Base-by-base conservation (phyloP, 2,797 vertebrate genomes). In the Falco columbarius region DNA sequence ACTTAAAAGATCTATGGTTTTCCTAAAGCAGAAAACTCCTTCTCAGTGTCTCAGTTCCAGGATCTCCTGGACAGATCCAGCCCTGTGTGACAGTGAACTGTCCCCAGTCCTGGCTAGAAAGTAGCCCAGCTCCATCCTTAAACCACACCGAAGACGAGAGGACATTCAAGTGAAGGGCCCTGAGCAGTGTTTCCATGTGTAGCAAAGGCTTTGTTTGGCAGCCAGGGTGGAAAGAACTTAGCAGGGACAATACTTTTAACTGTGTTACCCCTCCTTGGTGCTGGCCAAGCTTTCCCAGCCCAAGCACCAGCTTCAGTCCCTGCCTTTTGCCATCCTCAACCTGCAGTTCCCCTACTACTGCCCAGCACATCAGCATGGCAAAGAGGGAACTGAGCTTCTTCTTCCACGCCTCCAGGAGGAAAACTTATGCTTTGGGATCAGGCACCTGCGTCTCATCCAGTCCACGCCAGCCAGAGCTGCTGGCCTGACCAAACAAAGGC, bases 1-100 rank as follows among this genome's bases (percentile, higher is more conserved):
- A 94, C 92, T 96, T 93, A 71, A 46, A 46, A 70, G 94, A 93
- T 93, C 90, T 90, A 88, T 11, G 54, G 55, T 34, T 88, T 91
- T 95, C 92, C 90, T 76, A 70, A 89, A 73, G 86, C 75, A 90
- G 66, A 91, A 85, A 90, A 96, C 71, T 79, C 54, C 49, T 54
- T 66, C 59, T n/a, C 49, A 3, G 58, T 18, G 34, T 70, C 91
- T 90, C 85, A 71, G 67, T 52, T 71, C 34, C 72, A 54, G 30
- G 52, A 81, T 77, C 61, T 56, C 80, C 71, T 30, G 10, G 10
- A 88, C 62, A 79, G 16, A 26, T 86, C 54, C 58, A 68, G 86
- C 59, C 89, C 67, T 1, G 0, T 1, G 9, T 15, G 63, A 75
- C 49, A 77, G 63, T 1, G 1, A 89, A 72, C 21, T 14, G 62